A percentile compares a stretch with the other conserved stretches of the same genome.
phyloP scores from a whole-genome alignment of 2,888 invertebrate species.

The Lasioglossum figueresi region DNA sequence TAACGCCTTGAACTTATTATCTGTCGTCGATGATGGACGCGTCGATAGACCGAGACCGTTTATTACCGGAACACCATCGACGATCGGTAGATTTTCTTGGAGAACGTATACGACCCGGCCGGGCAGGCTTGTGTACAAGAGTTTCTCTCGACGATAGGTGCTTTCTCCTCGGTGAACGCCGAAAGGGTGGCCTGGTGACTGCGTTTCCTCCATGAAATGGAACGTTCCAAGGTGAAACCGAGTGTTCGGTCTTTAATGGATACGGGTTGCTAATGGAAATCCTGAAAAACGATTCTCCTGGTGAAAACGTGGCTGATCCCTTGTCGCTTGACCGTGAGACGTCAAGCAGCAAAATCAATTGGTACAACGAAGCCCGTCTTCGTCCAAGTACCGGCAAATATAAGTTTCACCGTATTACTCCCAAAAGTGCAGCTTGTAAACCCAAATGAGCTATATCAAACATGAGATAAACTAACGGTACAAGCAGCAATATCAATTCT shows the following conservation, averaged over 20 bases:
- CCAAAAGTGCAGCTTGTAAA: slow-evolving; percentile 87
- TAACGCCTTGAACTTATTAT: slow-evolving; percentile 19
- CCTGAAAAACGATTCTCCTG: not conserved
- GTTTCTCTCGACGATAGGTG: slow-evolving; percentile 35
- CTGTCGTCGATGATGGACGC: slow-evolving; percentile 26
- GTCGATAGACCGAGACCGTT: slow-evolving; percentile 10
- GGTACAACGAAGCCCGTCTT: slow-evolving; percentile 88
- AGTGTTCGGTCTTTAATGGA: not conserved
- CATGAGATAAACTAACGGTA: no score
- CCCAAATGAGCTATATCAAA: slow-evolving; percentile 85
- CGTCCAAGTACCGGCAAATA: slow-evolving; percentile 86
- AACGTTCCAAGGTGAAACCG: slow-evolving; percentile 28
- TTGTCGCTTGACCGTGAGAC: not conserved
- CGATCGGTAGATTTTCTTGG: slow-evolving; percentile 28
- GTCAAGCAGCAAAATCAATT: no score
- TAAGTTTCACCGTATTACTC: slow-evolving; percentile 87
- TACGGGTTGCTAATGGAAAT: not conserved
- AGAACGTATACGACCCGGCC: slow-evolving; percentile 17
- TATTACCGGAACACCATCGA: slow-evolving; percentile 29
- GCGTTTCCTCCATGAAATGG: slow-evolving; percentile 26
- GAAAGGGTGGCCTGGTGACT: slow-evolving; percentile 51
- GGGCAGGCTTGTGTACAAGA: slow-evolving; percentile 2
- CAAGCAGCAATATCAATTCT: not conserved
- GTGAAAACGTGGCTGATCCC: not conserved
- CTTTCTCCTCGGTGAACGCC: slow-evolving; percentile 55